Conservation (phyloP, 2,797 vertebrate genomes). For the Harpagifer antarcticus region DNA sequence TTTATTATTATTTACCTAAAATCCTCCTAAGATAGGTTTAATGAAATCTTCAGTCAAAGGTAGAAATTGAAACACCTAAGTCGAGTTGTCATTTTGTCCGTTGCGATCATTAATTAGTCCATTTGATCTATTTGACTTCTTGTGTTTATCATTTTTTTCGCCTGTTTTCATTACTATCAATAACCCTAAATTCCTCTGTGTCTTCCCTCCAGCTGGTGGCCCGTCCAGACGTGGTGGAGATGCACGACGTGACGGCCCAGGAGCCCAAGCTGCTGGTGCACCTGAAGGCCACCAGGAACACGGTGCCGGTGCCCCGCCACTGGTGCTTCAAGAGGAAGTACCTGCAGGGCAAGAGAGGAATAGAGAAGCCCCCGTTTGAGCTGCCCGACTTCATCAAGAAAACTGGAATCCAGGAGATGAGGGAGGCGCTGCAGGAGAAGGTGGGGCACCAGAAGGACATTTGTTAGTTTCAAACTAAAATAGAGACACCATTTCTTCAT, state of each 20-base stretch:
- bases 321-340: conserved; percentile 99
- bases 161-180: too few relatives aligned
- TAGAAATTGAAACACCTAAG: too few relatives aligned
- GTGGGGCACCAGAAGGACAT: conserved; percentile 59
- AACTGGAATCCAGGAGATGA: conserved; percentile 97
- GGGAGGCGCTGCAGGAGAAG: conserved; percentile 97
- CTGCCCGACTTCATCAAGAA: conserved; percentile 96
- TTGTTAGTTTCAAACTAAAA: too few relatives aligned
- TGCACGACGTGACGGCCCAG: conserved; percentile 96
- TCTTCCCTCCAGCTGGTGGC: conserved; percentile 87
- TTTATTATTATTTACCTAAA: too few relatives aligned
- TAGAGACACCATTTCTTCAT: fast-evolving
- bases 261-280: conserved; percentile 96
- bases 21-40: too few relatives aligned
- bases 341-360: conserved; percentile 96
- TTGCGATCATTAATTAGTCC: too few relatives aligned
- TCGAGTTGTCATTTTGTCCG: too few relatives aligned
- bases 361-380: conserved; percentile 96
- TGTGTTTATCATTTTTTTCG: too few relatives aligned
- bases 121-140: too few relatives aligned
- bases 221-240: conserved; percentile 95
- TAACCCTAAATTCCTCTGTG: neutral
- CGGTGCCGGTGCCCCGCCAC: conserved; percentile 94
- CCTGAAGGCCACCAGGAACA: conserved; percentile 95
- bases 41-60: too few relatives aligned